Conservation (phyloP, 1,140 invertebrate genomes). For the Drosophila funebris region DNA sequence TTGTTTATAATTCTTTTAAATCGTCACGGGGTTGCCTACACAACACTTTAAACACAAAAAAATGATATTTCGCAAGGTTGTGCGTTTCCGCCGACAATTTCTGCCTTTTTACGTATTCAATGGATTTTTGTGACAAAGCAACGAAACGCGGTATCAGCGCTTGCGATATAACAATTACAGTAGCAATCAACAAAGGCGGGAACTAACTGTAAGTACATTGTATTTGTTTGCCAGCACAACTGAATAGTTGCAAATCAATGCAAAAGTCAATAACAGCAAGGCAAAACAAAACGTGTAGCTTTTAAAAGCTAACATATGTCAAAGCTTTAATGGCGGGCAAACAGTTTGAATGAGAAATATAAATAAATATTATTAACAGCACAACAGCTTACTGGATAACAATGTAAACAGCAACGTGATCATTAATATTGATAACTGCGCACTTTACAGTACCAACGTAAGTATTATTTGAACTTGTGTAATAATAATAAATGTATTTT, state of each 20-base stretch:
- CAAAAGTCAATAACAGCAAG: slow-evolving; percentile 17
- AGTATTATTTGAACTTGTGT: slow-evolving; percentile 9
- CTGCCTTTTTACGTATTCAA: slow-evolving; percentile 72
- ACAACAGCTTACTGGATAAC: slow-evolving; percentile 65
- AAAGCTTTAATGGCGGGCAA: slow-evolving; percentile 10
- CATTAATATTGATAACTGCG: slow-evolving; percentile 71
- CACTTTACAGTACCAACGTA: slow-evolving; percentile 62
- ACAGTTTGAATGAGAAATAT: neutral
- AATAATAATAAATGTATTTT: neutral
- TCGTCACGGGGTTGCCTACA: slow-evolving; percentile 4
- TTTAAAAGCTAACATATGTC: slow-evolving; percentile 16
- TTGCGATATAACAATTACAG: slow-evolving; percentile 66
- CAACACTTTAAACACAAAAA: slow-evolving; percentile 5
- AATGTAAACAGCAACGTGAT: slow-evolving; percentile 70
- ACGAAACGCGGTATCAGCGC: slow-evolving; percentile 69
- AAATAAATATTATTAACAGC: slow-evolving; percentile 20
- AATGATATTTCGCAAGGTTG: slow-evolving; percentile 71
- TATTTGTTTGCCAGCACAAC: neutral
- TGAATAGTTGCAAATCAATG: neutral
- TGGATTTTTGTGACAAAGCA: slow-evolving; percentile 75
- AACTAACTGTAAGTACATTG: slow-evolving; percentile 52
- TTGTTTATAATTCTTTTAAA: neutral
- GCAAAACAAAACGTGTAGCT: slow-evolving; percentile 14
- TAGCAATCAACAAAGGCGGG: slow-evolving; percentile 47
- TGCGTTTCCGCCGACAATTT: slow-evolving; percentile 66